These are phyloP conservation scores for Phrynocephalus versicolor DNA, from an alignment of 2,113 vertebrate genomes.

Conservation along the genomic window DNA sequence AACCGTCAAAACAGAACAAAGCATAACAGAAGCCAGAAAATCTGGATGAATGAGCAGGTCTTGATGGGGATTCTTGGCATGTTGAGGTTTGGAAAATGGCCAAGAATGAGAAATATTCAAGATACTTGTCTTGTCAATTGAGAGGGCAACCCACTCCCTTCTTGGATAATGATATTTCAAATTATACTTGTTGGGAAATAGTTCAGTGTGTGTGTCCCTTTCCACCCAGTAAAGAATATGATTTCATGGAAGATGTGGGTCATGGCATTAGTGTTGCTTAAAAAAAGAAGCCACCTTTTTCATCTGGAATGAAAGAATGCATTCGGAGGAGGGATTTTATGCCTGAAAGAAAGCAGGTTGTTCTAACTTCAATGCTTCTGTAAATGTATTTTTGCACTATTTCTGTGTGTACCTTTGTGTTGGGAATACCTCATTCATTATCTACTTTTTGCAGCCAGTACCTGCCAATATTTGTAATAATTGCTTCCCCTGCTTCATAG, in stretches of 20 bases:
- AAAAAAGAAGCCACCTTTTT: not conserved
- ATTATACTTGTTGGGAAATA: not conserved
- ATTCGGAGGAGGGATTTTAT: conserved; percentile 11
- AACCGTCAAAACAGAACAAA: no score
- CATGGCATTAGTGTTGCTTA: not conserved
- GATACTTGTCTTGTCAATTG: not conserved
- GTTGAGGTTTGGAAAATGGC: not conserved
- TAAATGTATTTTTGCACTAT: not conserved
- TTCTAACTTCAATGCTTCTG: conserved; percentile 5
- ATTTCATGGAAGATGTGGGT: not conserved
- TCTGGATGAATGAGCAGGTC: not conserved
- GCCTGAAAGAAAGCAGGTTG: conserved; percentile 23
- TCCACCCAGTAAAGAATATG: not conserved
- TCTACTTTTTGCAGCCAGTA: conserved; percentile 11
- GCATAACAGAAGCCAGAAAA: no score
- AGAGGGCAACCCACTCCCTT: not conserved
- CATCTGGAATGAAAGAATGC: not conserved
- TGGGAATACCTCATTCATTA: conserved; percentile 27
- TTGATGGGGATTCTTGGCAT: not conserved
- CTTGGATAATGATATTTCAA: not conserved
- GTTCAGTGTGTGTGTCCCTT: not conserved
- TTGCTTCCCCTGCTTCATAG: not conserved
- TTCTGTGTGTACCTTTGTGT: not conserved
- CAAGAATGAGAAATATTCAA: not conserved
- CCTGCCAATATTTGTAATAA: not conserved